Evolutionary conservation across 1,140 invertebrate species (phyloP).

Genomic region (Brachionus paranguensis): DNA sequence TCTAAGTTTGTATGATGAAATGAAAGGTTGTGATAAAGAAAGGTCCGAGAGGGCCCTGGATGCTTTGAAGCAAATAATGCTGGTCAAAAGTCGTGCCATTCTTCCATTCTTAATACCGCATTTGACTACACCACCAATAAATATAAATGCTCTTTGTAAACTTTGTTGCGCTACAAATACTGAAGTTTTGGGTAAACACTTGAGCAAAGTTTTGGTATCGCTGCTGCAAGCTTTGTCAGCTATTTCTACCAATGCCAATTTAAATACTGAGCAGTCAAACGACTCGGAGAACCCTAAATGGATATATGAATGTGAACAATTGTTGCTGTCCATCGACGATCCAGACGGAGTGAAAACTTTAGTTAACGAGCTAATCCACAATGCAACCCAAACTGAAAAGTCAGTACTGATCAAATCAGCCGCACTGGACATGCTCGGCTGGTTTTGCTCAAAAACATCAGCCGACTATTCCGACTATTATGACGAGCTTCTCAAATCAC

Average conservation of each 20-base stretch:
- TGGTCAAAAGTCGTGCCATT: constrained; percentile 87
- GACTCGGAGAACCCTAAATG: constrained; percentile 57
- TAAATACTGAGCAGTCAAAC: not conserved
- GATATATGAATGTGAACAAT: constrained; percentile 83
- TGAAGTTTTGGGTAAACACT: constrained; percentile 81
- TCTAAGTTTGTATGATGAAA: not conserved
- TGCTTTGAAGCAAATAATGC: constrained; percentile 90
- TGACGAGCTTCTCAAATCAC: constrained; percentile 75
- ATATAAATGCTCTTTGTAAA: constrained; percentile 79
- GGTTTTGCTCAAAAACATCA: constrained; percentile 79
- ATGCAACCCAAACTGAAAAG: constrained; percentile 41
- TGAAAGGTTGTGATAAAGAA: not conserved
- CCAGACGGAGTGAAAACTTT: constrained; percentile 72
- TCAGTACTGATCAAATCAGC: constrained; percentile 62
- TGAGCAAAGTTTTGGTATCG: constrained; percentile 82
- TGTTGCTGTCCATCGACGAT: constrained; percentile 81
- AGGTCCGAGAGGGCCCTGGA: constrained; percentile 65
- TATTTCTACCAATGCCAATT: not conserved
- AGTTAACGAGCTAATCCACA: constrained; percentile 76
- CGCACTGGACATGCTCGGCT: constrained; percentile 76
- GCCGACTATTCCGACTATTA: constrained; percentile 75
- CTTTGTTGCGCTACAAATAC: constrained; percentile 84
- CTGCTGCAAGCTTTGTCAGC: constrained; percentile 69
- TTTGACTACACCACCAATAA: constrained; percentile 73
- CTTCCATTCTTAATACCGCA: constrained; percentile 91